Evolutionary conservation across 1,140 invertebrate species (phyloP), one percentile per base, ranked within the genome.

Genomic region (Aphaenogaster floridana): DNA sequence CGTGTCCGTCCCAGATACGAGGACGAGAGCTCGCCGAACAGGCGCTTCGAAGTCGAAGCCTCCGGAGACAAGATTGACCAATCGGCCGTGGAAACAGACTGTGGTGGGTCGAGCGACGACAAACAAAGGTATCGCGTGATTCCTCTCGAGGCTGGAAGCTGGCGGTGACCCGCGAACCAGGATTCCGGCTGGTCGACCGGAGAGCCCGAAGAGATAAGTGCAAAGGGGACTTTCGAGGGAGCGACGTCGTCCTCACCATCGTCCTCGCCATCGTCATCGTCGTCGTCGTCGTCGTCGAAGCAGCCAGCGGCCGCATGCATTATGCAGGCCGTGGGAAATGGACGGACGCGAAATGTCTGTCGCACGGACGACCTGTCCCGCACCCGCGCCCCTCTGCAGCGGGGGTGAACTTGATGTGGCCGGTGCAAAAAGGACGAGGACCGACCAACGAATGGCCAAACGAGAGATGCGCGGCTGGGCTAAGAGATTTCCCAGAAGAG

Each of bases 311-410:
- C 42, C 66, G 48, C 89, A 92, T 91, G 90, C 88, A 92, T 93
- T 93, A 93, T 93, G 91, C 88, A 93, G 81, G 88, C 88, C 77
- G 45, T 74, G 68, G 63, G 86, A 91, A 93, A 90, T 86, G 86
- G 78, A 92, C 86, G 86, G 86, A 91, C 72, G 76, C 57, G 57
- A 86, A 86, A 90, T 87, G 86, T 80, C 86, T 76, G 63, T 79
- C 63, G 63, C 78, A 61, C 52, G 42, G 45, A 42, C 54, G 28
- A 11, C 21, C 66, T 28, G 42, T 15, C 21, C 21, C 42, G 11
- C n/a, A 21, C 66, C 64, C 66, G 21, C 7, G 21, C 11, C 13
- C 36, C 28, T 42, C 28, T 54, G 13, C 80, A 48, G 36, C 34
- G 42, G 52, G 50, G 28, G 7, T 59, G 45, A 87, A 74, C 79